Evolutionary conservation across 2,888 invertebrate genomes (phyloP), one percentile per base, ranked within the genome.

Genomic region (Acanthosepion pharaonis): DNA sequence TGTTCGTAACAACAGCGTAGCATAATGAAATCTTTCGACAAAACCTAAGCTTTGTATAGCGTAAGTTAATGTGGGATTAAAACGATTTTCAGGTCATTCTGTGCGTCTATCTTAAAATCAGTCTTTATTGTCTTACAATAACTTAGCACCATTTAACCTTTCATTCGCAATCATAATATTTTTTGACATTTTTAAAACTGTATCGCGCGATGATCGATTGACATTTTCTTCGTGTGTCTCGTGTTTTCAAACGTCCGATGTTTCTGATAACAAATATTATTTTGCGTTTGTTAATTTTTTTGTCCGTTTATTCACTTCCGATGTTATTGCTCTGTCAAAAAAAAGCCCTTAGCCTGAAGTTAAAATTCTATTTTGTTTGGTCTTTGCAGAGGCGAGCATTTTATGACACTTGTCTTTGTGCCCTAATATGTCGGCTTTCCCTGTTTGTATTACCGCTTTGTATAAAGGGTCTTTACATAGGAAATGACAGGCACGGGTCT

Each of bases 121-220:
- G n/a, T 15, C n/a, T 78, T 78, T 78, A 78, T 78, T 15, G 33
- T 33, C 59, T 59, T 59, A 23, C 59, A 59, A 59, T 59, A 59
- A 59, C 59, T 78, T n/a, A 33, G 78, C n/a, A 78, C 78, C 78
- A 15, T 78, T 8, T 78, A 78, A 78, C 78, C 78, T 78, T 78
- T n/a, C 78, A 78, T 78, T 78, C 33, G 78, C 33, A 78, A n/a
- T 78, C n/a, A 78, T 78, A 78, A 78, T 78, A 78, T 78, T 78
- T 78, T 78, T 33, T 78, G 78, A 78, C 78, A 78, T 78, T 78
- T 78, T 33, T 78, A 78, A 78, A 59, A n/a, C 8, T n/a, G 11
- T 33, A 33, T 78, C n/a, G 11, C 11, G n/a, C 11, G 11, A 78
- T 78, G n/a, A 33, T n/a, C n/a, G n/a, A 33, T n/a, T 33, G 78